Evolutionary conservation across 2,888 invertebrate genomes (phyloP), one percentile per base, ranked within the genome.

Genomic region (Eueremaeus valkanovi): DNA sequence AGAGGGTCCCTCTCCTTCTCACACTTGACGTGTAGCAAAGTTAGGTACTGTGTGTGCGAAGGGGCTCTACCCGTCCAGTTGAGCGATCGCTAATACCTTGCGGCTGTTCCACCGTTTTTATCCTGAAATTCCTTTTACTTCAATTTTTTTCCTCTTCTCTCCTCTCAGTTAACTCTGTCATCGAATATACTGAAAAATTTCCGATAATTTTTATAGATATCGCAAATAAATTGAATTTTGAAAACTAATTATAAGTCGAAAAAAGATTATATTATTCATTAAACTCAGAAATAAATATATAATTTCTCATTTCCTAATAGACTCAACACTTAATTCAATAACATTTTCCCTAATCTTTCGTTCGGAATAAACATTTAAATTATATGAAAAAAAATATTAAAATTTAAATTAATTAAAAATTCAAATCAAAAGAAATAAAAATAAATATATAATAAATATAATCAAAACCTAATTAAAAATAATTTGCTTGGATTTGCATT

Each of bases 71-170:
- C 61, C 61, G 61, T 61, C 31, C 61, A 61, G 61, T 61, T 61
- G 61, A 61, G 33, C 61, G 61, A 61, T 61, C n/a, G 61, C 61
- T 61, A 33, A 61, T 18, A 29, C 61, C 61, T 61, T 61, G 24
- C 61, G 61, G 61, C 61, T 61, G 31, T 61, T 61, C 33, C 8
- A 31, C 55, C 11, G 55, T 55, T 55, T 55, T n/a, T 24, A 24
- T 55, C 55, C 21, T 24, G 55, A 55, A 55, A 55, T 55, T 55
- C 55, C 55, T 27, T 11, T 36, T 5, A 24, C 21, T 24, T 13
- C 11, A 55, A 55, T 55, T 55, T 55, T 27, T 55, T n/a, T 21
- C 55, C 55, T 24, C 55, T 24, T 36, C 36, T n/a, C n/a, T n/a
- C n/a, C 49, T 49, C 49, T 49, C 21, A 49, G 49, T 49, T 49